Evolutionary conservation across 2,113 vertebrate genomes (phyloP), one percentile per base, ranked within the genome.

Genomic region (Siniperca knerii): DNA sequence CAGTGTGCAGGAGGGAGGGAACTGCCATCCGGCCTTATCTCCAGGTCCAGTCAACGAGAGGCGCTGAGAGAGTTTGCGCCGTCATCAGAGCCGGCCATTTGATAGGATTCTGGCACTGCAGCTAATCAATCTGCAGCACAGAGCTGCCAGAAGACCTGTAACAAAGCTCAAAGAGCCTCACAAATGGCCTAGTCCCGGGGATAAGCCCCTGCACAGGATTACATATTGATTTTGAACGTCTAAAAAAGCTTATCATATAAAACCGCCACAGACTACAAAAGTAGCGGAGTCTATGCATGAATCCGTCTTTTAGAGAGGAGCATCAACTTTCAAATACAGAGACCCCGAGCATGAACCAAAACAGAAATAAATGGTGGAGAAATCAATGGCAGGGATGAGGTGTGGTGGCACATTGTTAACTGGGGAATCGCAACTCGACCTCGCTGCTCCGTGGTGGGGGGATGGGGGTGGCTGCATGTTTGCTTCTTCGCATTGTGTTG

Each of bases 151-250:
- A 94, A 84, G 95, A 96, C 94, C 95, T 96, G 96, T 97, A 97
- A 97, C 97, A 97, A 97, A 97, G 97, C 97, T 97, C 97, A 97
- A 97, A 98, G 97, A 97, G 96, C 97, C 97, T 96, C 97, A 97
- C 97, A 97, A 98, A 97, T 96, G 96, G 96, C 96, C 95, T 94
- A 95, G 97, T 97, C 96, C 97, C 92, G 95, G 83, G 97, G 97
- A 98, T 98, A 98, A 98, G 97, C 97, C 97, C 96, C 97, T 97
- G 96, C 97, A 97, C 97, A 97, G 97, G 97, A 99, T 98, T 98
- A 98, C 97, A 97, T 98, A 98, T 98, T 97, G 97, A 99, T 98
- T 97, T 96, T 96, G 95, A 97, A 97, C 96, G 96, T 97, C 97
- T 97, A 81, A 94, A 93, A 97, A 98, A 98, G 96, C 97, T 97